Conservation (phyloP, 2,888 invertebrate species). For the Azorinus chamasolen region DNA sequence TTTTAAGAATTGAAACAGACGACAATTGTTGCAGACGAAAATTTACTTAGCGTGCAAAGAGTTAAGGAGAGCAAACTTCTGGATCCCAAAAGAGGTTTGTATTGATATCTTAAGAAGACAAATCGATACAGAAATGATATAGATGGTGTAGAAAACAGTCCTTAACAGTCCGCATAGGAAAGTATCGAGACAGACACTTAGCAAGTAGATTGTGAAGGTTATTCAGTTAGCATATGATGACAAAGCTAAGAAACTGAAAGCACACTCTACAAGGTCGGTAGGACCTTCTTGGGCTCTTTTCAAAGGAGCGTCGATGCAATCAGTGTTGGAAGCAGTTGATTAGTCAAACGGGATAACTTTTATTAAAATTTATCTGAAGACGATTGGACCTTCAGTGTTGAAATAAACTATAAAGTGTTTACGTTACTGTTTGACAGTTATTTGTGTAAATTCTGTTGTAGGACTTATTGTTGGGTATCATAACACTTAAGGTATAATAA, state of each 20-base stretch:
- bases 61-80: constrained; percentile 13
- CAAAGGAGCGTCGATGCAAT: not conserved
- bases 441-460: not conserved
- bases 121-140: constrained; percentile 3
- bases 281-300: constrained; percentile 17
- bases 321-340: constrained; percentile 6
- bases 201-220: constrained; percentile 7
- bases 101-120: constrained; percentile 15
- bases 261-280: constrained; percentile 15
- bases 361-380: not conserved
- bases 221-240: constrained; percentile 18
- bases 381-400: not conserved
- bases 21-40: no score
- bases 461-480: not conserved
- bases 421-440: not conserved
- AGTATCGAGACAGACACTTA: not conserved
- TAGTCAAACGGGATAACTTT: constrained; percentile 1
- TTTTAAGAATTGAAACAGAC: no score
- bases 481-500: not conserved
- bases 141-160: not conserved
- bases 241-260: constrained; percentile 1
- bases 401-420: no score
- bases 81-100: constrained; percentile 20
- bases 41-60: no score
- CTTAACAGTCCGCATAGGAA: constrained; percentile 4